Conservation (phyloP, 1,140 invertebrate species). For the Papilio polytes region DNA sequence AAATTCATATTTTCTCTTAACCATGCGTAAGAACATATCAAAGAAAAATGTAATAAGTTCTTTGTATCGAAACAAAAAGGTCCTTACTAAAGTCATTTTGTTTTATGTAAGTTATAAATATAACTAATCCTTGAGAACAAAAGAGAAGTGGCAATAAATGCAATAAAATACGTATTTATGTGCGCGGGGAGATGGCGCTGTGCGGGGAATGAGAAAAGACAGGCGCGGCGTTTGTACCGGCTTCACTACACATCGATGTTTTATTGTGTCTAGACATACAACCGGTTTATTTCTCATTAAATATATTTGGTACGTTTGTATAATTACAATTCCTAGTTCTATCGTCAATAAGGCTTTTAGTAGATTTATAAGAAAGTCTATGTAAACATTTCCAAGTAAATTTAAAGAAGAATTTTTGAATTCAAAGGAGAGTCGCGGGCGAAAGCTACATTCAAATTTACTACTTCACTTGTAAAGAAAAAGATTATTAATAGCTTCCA, state of each 20-base stretch:
- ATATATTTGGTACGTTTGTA: not conserved
- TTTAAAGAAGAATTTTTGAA: too few species aligned
- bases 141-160: conserved; percentile 31
- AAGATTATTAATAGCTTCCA: not conserved
- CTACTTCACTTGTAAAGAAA: not conserved
- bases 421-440: too few species aligned
- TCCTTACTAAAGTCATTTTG: conserved; percentile 12
- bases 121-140: conserved; percentile 14
- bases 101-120: conserved; percentile 23
- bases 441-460: not conserved
- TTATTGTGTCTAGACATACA: conserved; percentile 30
- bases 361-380: too few species aligned
- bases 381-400: too few species aligned
- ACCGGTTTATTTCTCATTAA: not conserved
- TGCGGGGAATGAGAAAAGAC: conserved; percentile 18
- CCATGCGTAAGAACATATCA: not conserved
- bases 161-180: conserved; percentile 33
- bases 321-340: not conserved
- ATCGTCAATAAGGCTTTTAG: too few species aligned
- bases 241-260: conserved; percentile 28
- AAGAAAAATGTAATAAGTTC: conserved; percentile 8
- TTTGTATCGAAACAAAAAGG: not conserved
- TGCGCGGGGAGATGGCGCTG: not conserved
- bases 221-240: not conserved
- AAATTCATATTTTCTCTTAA: not conserved